Conservation (phyloP, 2,888 invertebrate species). For the Melinaea marsaeus region DNA sequence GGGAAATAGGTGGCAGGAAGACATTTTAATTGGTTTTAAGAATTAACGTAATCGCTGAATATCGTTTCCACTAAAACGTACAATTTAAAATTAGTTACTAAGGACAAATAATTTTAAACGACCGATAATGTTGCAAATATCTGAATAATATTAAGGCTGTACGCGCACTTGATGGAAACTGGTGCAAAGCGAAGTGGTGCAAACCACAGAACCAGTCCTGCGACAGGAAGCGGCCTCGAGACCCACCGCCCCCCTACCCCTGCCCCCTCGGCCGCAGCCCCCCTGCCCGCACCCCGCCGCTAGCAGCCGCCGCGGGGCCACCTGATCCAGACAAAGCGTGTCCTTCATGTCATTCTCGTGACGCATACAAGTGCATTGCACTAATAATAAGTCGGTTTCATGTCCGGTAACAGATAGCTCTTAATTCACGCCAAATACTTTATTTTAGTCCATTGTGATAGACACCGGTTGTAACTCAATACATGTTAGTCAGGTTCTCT, state of each 20-base stretch:
- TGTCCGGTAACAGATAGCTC: slow-evolving; percentile 48
- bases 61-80: slow-evolving; percentile 23
- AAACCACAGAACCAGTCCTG: slow-evolving; percentile 72
- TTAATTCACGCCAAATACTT: neutral
- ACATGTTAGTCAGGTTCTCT: slow-evolving; percentile 16
- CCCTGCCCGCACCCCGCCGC: slow-evolving; percentile 35
- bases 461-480: slow-evolving; percentile 10
- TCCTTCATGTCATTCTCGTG: slow-evolving; percentile 63
- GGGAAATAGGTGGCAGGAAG: slow-evolving; percentile 20
- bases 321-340: slow-evolving; percentile 75
- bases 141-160: slow-evolving; percentile 55
- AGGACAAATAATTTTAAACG: slow-evolving; percentile 8
- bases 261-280: slow-evolving; percentile 34
- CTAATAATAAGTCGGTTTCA: slow-evolving; percentile 67
- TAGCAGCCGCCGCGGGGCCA: slow-evolving; percentile 47
- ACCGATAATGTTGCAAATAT: slow-evolving; percentile 35
- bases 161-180: slow-evolving; percentile 63
- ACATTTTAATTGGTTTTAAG: slow-evolving; percentile 16
- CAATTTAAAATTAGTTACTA: slow-evolving; percentile 16
- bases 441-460: neutral
- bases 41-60: neutral
- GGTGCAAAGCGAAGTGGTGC: slow-evolving; percentile 73
- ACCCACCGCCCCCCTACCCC: slow-evolving; percentile 34
- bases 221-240: slow-evolving; percentile 74
- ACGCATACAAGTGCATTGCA: slow-evolving; percentile 75